phyloP scores from a whole-genome alignment of 2,113 vertebrate species.

The Zeus faber region DNA sequence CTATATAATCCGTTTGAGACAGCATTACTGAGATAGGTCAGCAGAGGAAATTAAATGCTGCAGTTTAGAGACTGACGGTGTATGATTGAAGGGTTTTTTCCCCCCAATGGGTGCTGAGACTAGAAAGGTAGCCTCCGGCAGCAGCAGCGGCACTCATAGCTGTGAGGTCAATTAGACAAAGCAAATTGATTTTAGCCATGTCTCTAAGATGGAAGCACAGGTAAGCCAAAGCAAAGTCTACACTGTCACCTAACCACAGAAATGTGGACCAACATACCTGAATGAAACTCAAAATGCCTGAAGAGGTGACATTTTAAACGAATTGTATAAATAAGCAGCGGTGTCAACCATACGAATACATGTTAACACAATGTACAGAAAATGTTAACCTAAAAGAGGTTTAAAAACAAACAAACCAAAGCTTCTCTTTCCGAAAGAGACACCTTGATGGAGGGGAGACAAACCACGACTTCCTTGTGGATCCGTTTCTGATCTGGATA shows the following conservation, averaged over 20 bases:
- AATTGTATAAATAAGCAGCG: constrained; percentile 54
- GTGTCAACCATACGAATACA: constrained; percentile 25
- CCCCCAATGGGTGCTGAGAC: too few species aligned
- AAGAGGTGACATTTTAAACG: constrained; percentile 11
- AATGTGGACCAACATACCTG: constrained; percentile 30
- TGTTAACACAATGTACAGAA: constrained; percentile 49
- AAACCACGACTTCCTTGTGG: background rate
- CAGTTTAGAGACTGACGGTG: too few species aligned
- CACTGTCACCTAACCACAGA: constrained; percentile 26
- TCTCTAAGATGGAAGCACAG: too few species aligned
- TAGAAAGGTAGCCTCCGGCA: too few species aligned
- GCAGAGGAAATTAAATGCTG: too few species aligned
- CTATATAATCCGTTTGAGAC: too few species aligned
- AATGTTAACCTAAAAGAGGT: constrained; percentile 13
- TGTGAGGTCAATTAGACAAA: too few species aligned
- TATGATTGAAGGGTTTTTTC: too few species aligned
- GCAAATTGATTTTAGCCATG: too few species aligned
- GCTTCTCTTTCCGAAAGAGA: background rate
- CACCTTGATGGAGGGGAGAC: background rate
- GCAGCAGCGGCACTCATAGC: too few species aligned
- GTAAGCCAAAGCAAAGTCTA: too few species aligned
- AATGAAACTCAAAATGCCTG: constrained; percentile 18
- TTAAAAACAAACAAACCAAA: constrained; percentile 20
- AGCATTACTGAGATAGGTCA: too few species aligned
- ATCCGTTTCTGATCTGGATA: background rate